phyloP scores from a whole-genome alignment of 2,888 invertebrate genomes.

The Suillia variegata region DNA sequence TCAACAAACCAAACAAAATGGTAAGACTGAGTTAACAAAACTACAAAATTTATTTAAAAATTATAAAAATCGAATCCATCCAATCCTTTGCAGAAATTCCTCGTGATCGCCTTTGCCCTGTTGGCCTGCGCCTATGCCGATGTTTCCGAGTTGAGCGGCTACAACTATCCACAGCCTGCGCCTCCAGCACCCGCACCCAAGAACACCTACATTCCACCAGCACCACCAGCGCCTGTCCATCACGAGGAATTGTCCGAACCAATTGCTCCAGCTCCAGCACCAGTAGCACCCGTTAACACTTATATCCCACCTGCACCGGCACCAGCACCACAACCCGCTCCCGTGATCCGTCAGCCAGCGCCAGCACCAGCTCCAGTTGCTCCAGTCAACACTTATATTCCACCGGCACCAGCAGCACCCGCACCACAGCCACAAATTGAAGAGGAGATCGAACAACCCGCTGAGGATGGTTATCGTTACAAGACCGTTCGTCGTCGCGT shows the following conservation, averaged over 20 bases:
- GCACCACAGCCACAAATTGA: neutral
- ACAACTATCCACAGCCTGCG: constrained; percentile 38
- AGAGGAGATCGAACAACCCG: constrained; percentile 26
- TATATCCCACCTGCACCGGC: neutral
- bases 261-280: neutral
- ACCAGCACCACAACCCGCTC: too few species aligned
- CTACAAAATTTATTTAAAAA: neutral
- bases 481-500: constrained; percentile 50
- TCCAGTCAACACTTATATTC: constrained; percentile 21
- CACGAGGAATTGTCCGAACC: neutral
- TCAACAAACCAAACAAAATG: constrained; percentile 21
- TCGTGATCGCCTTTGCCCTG: constrained; percentile 45
- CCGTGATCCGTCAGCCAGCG: constrained; percentile 28
- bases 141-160: constrained; percentile 45
- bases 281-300: neutral
- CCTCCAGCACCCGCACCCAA: constrained; percentile 23
- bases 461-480: constrained; percentile 51
- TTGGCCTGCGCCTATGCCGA: constrained; percentile 46
- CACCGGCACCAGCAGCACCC: constrained; percentile 16
- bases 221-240: constrained; percentile 4
- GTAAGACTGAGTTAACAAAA: constrained; percentile 2
- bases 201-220: constrained; percentile 1
- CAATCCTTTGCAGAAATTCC: constrained; percentile 40
- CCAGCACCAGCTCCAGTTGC: constrained; percentile 31
- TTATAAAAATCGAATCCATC: neutral